phyloP scores from a whole-genome alignment of 2,797 vertebrate genomes.

The Yasuhikotakia modesta region DNA sequence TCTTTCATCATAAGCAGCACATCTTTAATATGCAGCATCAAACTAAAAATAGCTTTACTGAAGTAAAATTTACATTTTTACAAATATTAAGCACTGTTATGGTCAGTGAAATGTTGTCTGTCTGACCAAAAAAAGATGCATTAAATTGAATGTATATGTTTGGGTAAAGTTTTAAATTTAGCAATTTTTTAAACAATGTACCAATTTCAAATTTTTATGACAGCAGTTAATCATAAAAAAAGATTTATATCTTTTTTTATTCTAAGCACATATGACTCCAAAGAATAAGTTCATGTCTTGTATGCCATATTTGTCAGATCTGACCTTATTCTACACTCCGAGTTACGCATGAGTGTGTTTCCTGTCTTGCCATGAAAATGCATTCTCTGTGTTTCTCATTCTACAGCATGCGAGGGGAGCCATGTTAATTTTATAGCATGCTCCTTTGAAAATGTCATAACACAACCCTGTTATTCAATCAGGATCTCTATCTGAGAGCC shows the following conservation, averaged over 20 bases:
- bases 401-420: conserved; percentile 12
- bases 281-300: conserved; percentile 4
- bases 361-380: conserved; percentile 16
- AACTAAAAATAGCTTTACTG: too few species aligned
- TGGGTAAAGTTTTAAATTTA: too few species aligned
- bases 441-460: conserved; percentile 35
- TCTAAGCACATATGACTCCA: not conserved
- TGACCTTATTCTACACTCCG: conserved; percentile 26
- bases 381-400: conserved; percentile 12
- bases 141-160: too few species aligned
- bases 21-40: not conserved
- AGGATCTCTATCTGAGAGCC: conserved; percentile 28
- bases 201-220: not conserved
- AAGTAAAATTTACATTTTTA: too few species aligned
- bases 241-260: not conserved
- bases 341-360: conserved; percentile 32
- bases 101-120: too few species aligned
- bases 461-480: conserved; percentile 37
- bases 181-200: not conserved
- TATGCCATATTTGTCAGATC: not conserved
- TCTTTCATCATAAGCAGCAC: not conserved
- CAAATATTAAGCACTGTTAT: too few species aligned
- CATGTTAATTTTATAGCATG: conserved; percentile 28
- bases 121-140: too few species aligned
- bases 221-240: not conserved